Conservation (phyloP, 1,140 invertebrate genomes). For the Nasonia vitripennis region DNA sequence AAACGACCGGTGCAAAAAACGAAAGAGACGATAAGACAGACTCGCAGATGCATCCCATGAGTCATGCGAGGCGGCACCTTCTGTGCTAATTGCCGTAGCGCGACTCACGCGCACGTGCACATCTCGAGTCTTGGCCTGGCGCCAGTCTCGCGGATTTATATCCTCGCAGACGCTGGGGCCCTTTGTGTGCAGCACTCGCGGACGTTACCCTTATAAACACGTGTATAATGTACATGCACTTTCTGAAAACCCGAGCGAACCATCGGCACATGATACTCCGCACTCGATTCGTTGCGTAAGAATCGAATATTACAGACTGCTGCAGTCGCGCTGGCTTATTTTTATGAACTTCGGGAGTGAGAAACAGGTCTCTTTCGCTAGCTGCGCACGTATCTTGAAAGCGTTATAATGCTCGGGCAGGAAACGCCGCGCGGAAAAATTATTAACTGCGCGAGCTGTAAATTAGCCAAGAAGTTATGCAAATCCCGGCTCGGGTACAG, state of each 20-base stretch:
- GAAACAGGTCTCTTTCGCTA: neutral
- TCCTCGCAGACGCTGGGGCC: neutral
- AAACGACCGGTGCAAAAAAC: neutral
- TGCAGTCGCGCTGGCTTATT: neutral
- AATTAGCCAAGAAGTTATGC: constrained; percentile 35
- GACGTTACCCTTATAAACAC: neutral
- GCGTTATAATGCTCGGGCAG: neutral
- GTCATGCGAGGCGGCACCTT: neutral
- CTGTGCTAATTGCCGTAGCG: neutral
- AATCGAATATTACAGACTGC: neutral
- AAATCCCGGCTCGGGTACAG: neutral
- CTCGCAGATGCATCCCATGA: neutral
- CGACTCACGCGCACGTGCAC: neutral
- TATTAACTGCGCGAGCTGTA: neutral
- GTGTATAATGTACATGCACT: neutral
- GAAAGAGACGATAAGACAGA: neutral
- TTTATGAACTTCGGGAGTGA: neutral
- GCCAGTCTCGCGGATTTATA: neutral
- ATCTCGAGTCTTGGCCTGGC: neutral
- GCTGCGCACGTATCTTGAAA: neutral
- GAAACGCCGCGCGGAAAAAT: constrained; percentile 3
- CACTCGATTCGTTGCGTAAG: neutral
- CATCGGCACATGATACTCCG: too few relatives aligned
- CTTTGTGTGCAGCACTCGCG: neutral
- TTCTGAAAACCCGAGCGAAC: too few relatives aligned